Conservation (phyloP, 2,797 vertebrate genomes). For the Helarctos malayanus region DNA sequence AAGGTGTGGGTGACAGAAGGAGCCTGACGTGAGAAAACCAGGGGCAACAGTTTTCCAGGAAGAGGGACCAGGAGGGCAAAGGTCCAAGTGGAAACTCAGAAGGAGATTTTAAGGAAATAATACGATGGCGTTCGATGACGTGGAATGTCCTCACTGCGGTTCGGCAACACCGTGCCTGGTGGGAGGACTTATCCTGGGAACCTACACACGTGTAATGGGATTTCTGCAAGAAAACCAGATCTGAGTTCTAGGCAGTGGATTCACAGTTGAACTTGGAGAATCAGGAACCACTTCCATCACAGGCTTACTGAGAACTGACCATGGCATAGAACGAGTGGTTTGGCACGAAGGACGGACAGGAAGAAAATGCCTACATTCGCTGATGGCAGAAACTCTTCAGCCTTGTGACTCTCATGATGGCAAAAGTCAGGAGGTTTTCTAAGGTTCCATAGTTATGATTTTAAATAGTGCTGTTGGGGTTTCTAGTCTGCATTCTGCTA, state of each 20-base stretch:
- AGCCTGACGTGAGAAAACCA: neutral
- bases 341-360: neutral
- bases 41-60: neutral
- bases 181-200: neutral
- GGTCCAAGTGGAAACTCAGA: neutral
- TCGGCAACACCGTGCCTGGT: neutral
- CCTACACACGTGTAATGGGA: neutral
- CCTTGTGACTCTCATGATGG: neutral
- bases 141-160: neutral
- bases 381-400: neutral
- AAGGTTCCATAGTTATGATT: neutral
- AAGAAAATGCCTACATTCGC: neutral
- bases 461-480: neutral
- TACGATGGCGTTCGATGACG: neutral
- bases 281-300: neutral
- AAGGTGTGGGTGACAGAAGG: neutral
- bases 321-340: neutral
- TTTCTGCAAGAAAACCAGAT: constrained; percentile 31
- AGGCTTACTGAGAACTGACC: neutral
- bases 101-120: neutral
- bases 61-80: neutral
- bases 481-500: constrained; percentile 18
- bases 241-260: neutral
- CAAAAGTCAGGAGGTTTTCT: constrained; percentile 1
- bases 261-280: neutral